Evolutionary conservation across 2,888 invertebrate species (phyloP).

Genomic region (Pachymerium ferrugineum): DNA sequence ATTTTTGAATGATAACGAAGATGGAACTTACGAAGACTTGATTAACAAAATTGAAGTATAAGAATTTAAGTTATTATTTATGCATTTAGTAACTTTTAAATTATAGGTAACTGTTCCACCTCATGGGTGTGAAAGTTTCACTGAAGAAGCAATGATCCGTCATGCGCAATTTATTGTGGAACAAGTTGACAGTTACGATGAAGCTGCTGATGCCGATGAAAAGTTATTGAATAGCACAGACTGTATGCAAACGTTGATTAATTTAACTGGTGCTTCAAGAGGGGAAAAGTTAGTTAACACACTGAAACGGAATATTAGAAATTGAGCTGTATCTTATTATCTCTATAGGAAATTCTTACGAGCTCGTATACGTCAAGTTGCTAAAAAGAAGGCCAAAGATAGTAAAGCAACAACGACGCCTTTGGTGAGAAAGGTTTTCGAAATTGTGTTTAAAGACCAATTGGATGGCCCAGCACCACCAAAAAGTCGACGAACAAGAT

Average conservation of each 20-base stretch:
- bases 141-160: slow-evolving; percentile 66
- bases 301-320: not conserved
- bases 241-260: slow-evolving; percentile 70
- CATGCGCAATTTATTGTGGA: slow-evolving; percentile 78
- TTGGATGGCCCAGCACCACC: slow-evolving; percentile 54
- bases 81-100: not conserved
- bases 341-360: not conserved
- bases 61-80: not conserved
- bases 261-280: slow-evolving; percentile 67
- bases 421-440: slow-evolving; percentile 68
- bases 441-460: slow-evolving; percentile 68
- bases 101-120: slow-evolving; percentile 53
- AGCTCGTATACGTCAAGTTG: not conserved
- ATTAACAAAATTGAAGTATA: slow-evolving; percentile 58
- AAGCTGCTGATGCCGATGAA: slow-evolving; percentile 55
- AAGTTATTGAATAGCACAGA: slow-evolving; percentile 63
- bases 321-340: slow-evolving; percentile 22
- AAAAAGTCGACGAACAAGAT: slow-evolving; percentile 58
- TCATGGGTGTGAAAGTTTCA: slow-evolving; percentile 52
- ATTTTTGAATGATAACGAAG: slow-evolving; percentile 57
- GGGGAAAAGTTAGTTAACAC: slow-evolving; percentile 49
- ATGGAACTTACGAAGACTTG: slow-evolving; percentile 69
- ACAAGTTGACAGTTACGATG: slow-evolving; percentile 53
- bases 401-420: slow-evolving; percentile 74
- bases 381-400: slow-evolving; percentile 51